A percentile compares a stretch with the other conserved stretches of the same genome.
These are phyloP conservation scores for Alethe diademata DNA, from an alignment of 2,113 vertebrate species.

Conservation along the genomic window DNA sequence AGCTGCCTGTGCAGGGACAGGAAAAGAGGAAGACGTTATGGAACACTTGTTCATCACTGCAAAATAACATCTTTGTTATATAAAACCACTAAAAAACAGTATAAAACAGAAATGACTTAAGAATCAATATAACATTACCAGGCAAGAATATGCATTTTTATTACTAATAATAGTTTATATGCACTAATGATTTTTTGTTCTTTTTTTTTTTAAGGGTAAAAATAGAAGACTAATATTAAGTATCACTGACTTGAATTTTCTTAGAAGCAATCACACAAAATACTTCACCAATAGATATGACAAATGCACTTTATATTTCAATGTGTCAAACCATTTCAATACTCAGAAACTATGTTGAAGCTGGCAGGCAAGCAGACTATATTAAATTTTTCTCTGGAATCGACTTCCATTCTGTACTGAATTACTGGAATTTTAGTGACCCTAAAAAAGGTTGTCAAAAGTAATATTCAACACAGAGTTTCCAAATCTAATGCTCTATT, in stretches of 20 bases:
- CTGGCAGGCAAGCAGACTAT: constrained; percentile 81
- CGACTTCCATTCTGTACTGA: constrained; percentile 83
- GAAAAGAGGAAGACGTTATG: background rate
- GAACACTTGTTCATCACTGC: background rate
- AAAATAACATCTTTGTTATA: background rate
- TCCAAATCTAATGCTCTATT: constrained; percentile 80
- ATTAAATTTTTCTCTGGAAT: constrained; percentile 86
- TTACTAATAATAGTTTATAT: constrained; percentile 35
- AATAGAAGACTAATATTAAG: constrained; percentile 55
- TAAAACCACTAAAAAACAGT: background rate
- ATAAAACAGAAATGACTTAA: background rate
- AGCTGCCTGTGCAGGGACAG: background rate
- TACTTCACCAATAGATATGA: constrained; percentile 81
- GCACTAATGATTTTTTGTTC: constrained; percentile 3
- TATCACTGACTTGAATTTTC: constrained; percentile 75
- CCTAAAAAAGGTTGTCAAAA: constrained; percentile 85
- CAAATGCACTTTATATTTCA: constrained; percentile 87
- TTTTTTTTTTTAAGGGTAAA: background rate
- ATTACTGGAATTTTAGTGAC: constrained; percentile 89
- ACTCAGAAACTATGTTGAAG: constrained; percentile 78
- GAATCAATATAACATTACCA: background rate
- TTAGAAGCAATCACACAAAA: constrained; percentile 77
- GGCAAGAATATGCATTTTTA: constrained; percentile 19
- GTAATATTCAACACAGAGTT: constrained; percentile 79
- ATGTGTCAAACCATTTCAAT: constrained; percentile 85